A percentile compares a stretch with the other conserved stretches of the same genome.
phyloP scores from a whole-genome alignment of 2,797 vertebrate species.

The Anabas testudineus region DNA sequence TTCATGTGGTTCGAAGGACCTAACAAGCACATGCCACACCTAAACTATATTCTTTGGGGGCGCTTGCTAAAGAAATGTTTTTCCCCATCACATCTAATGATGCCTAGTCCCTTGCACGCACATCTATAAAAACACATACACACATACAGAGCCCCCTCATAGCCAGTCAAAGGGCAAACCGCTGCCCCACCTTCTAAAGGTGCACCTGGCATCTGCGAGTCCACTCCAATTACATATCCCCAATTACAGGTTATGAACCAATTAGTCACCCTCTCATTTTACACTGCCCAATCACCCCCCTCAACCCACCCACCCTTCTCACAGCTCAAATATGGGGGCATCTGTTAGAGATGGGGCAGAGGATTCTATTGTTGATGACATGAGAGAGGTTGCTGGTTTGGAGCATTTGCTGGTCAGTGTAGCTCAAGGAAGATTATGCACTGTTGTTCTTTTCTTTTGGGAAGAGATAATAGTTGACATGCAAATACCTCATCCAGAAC shows the following conservation, averaged over 20 bases:
- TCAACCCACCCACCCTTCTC: slow-evolving; percentile 60
- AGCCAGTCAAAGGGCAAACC: slow-evolving; percentile 79
- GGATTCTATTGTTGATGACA: slow-evolving; percentile 43
- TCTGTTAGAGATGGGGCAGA: slow-evolving; percentile 70
- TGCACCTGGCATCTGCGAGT: slow-evolving; percentile 85
- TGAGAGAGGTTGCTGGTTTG: slow-evolving; percentile 23
- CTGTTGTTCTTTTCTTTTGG: slow-evolving; percentile 12
- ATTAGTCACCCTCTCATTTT: slow-evolving; percentile 88
- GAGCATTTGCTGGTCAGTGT: slow-evolving; percentile 34
- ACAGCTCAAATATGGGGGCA: slow-evolving; percentile 69
- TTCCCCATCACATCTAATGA: slow-evolving; percentile 42
- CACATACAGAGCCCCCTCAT: slow-evolving; percentile 26
- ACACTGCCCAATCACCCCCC: slow-evolving; percentile 73
- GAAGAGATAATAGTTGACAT: slow-evolving; percentile 61
- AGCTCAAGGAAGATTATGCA: slow-evolving; percentile 20
- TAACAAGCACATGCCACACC: slow-evolving; percentile 70
- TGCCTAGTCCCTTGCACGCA: slow-evolving; percentile 23
- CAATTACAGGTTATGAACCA: slow-evolving; percentile 85
- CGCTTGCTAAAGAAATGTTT: slow-evolving; percentile 39
- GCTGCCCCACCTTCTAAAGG: slow-evolving; percentile 72
- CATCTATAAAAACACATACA: slow-evolving; percentile 27
- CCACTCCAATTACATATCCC: slow-evolving; percentile 83
- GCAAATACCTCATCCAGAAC: slow-evolving; percentile 64
- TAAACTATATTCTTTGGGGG: slow-evolving; percentile 64
- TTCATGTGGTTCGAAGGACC: slow-evolving; percentile 67